Base-by-base conservation (phyloP, 2,113 vertebrate species). In the Prunella himalayana region DNA sequence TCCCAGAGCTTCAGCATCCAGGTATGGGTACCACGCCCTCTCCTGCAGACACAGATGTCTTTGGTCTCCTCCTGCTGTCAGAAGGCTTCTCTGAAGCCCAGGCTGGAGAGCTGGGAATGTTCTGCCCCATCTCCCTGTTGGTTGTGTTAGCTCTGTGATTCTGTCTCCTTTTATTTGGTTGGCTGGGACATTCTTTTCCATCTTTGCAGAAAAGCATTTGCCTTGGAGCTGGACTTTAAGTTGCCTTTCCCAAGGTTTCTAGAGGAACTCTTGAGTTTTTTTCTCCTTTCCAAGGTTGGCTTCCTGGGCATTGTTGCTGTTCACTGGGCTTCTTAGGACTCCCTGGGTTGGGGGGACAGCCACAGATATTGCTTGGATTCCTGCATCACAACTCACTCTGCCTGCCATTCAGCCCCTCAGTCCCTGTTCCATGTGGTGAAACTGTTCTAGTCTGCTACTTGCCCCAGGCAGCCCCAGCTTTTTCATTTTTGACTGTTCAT, bases 1-100 rank as follows among this genome's bases (percentile, higher is more conserved):
- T 92, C 98, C 35, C 98, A 99, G 97, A 98, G 98, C 95, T 99
- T 99, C 96, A 99, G 99, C 85, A 61, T 99, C 81, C 99, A 99
- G 99, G 99, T 99, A 95, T 0, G 37, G 72, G 9, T 25, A 11
- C 42, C 25, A 2, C 10, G 11, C 15, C 45, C 27, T 18, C 28
- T 15, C 39, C 68, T 54, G 56, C 53, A 10, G 42, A 18, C 57
- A 15, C 0, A 0, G 45, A 11, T 2, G 3, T 2, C 24, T 80
- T 33, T 42, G 53, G 18, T 21, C 45, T 86, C 44, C 57, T 72
- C 5, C 18, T 56, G 42, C 73, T 86, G 47, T 15, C n/a, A 44
- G 3, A 14, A 39, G 23, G 28, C 49, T 82, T 12, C 56, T 90
- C 42, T 1, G 2, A 30, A 57, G 45, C 24, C 20, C 69, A 15